These are phyloP conservation scores for Dendronephthya gigantea DNA, from an alignment of 64 coral and sea anemone genomes.

Conservation along the genomic window DNA sequence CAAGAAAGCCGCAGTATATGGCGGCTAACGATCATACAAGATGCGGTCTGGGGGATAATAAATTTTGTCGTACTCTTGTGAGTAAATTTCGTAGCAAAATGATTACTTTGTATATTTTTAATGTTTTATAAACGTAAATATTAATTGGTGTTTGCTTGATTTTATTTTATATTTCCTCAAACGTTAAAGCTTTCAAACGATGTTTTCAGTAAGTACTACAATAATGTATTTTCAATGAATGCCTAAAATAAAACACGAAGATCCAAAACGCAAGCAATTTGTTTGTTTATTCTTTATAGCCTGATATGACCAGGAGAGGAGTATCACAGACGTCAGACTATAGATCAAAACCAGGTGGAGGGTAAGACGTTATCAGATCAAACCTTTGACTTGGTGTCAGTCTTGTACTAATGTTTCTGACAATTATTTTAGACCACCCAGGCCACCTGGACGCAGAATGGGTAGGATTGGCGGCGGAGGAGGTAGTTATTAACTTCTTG, in stretches of 20 bases:
- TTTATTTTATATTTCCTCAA: neutral
- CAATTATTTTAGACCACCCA: neutral
- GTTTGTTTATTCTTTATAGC: neutral
- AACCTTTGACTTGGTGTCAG: neutral
- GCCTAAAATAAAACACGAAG: no score
- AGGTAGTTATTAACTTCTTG: neutral
- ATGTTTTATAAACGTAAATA: neutral
- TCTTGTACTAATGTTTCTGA: neutral
- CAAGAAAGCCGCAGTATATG: slow-evolving; percentile 10
- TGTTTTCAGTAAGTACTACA: slow-evolving; percentile 11
- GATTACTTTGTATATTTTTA: neutral
- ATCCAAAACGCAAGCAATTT: neutral
- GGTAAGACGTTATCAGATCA: neutral
- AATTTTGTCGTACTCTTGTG: slow-evolving; percentile 1
- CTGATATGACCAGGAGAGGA: neutral
- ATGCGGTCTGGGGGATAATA: neutral
- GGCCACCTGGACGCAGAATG: neutral
- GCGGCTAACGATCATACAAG: neutral
- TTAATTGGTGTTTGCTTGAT: neutral
- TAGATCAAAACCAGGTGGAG: neutral
- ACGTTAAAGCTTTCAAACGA: neutral
- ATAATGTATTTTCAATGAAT: no score
- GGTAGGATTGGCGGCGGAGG: neutral
- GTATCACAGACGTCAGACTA: slow-evolving; percentile 2
- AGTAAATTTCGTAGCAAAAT: neutral